A percentile compares a stretch with the other conserved stretches of the same genome.
These are phyloP conservation scores for Drosophila testacea DNA, from an alignment of 2,888 invertebrate genomes.

Conservation along the genomic window DNA sequence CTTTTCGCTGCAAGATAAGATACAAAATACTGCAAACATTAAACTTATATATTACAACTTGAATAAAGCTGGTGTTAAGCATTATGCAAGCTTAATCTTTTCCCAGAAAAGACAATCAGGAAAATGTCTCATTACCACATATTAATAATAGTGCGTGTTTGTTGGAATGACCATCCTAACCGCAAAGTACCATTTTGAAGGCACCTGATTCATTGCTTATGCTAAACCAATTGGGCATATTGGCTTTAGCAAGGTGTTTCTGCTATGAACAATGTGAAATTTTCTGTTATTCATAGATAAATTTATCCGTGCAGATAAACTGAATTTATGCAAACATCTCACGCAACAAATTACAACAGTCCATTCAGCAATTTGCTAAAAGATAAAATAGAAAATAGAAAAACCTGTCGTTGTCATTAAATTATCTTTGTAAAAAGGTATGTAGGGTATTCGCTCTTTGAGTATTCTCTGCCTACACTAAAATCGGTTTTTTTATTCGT, in stretches of 20 bases:
- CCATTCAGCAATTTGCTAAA: background rate
- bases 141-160: background rate
- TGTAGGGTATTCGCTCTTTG: conserved; percentile 12
- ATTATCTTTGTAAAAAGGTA: background rate
- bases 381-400: background rate
- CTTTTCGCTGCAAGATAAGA: too few relatives aligned
- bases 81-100: too few relatives aligned
- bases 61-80: too few relatives aligned
- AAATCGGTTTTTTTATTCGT: background rate
- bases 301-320: background rate
- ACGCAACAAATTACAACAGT: too few relatives aligned
- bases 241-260: background rate
- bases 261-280: background rate
- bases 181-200: background rate
- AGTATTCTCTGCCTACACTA: background rate
- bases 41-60: too few relatives aligned
- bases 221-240: background rate
- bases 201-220: conserved; percentile 5
- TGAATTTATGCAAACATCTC: too few relatives aligned
- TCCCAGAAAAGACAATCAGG: background rate
- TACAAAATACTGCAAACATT: too few relatives aligned
- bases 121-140: background rate
- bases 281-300: too few relatives aligned
- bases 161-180: background rate
- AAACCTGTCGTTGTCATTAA: background rate